A percentile compares a stretch with the other conserved stretches of the same genome.
Conservation (phyloP, 2,797 vertebrate species). For the Semotilus atromaculatus region DNA sequence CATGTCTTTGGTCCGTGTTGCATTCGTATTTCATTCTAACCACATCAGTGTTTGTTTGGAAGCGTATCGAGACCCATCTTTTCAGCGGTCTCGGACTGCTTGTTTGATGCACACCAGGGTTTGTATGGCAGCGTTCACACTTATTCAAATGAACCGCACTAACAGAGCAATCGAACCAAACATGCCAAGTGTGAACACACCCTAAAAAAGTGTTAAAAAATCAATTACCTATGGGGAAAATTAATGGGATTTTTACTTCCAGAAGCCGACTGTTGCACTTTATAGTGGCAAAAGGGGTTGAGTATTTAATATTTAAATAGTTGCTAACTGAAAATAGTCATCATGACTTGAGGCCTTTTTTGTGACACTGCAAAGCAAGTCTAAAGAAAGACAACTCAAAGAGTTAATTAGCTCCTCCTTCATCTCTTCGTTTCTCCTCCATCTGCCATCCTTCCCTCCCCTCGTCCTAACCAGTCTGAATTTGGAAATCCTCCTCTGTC, state of each 20-base stretch:
- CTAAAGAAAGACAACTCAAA: slow-evolving; percentile 32
- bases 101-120: too few species aligned
- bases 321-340: not conserved
- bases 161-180: too few species aligned
- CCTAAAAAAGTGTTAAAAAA: not conserved
- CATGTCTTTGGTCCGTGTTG: too few species aligned
- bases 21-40: too few species aligned
- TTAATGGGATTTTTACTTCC: not conserved
- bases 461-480: not conserved
- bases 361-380: slow-evolving; percentile 43
- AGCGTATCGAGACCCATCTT: too few species aligned
- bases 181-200: too few species aligned
- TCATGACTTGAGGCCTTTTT: slow-evolving; percentile 13
- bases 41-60: too few species aligned
- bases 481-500: slow-evolving; percentile 24
- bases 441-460: not conserved
- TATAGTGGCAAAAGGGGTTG: not conserved
- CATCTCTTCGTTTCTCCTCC: slow-evolving; percentile 12
- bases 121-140: too few species aligned
- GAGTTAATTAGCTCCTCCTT: slow-evolving; percentile 14
- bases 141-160: too few species aligned
- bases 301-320: not conserved
- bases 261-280: not conserved
- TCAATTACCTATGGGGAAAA: not conserved
- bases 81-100: too few species aligned